A percentile compares a stretch with the other conserved stretches of the same genome.
Evolutionary conservation across 1,140 invertebrate species (phyloP).

Genomic region (Nasonia giraulti): DNA sequence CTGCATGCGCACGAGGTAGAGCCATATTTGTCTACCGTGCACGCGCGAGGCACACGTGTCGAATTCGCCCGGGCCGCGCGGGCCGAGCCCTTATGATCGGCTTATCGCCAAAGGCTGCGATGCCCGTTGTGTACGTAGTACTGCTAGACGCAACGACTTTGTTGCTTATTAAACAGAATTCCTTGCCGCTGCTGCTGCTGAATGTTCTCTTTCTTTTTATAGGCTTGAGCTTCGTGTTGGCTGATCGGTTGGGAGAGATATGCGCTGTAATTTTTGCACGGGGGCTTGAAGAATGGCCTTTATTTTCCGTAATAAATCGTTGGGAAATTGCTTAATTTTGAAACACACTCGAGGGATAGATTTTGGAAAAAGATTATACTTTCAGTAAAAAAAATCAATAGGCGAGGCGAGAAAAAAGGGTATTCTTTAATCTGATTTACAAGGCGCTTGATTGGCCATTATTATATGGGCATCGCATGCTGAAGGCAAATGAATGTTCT

Average conservation of each 20-base stretch:
- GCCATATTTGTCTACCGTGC: background rate
- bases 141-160: background rate
- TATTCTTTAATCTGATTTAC: background rate
- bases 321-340: background rate
- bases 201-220: background rate
- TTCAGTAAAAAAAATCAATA: background rate
- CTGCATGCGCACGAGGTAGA: background rate
- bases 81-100: constrained; percentile 36
- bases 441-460: background rate
- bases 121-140: background rate
- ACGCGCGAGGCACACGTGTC: constrained; percentile 37
- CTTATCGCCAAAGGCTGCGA: constrained; percentile 22
- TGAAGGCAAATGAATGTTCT: too few relatives aligned
- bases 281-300: background rate
- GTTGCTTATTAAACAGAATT: background rate
- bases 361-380: background rate
- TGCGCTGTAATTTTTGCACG: background rate
- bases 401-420: background rate
- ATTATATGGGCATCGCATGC: too few relatives aligned
- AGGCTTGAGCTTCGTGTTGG: background rate
- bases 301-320: background rate
- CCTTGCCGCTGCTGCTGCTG: background rate
- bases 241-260: background rate
- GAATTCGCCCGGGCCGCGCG: background rate
- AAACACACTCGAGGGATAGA: background rate